Conservation (phyloP, 2,113 vertebrate genomes). For the Oryzias curvinotus region DNA sequence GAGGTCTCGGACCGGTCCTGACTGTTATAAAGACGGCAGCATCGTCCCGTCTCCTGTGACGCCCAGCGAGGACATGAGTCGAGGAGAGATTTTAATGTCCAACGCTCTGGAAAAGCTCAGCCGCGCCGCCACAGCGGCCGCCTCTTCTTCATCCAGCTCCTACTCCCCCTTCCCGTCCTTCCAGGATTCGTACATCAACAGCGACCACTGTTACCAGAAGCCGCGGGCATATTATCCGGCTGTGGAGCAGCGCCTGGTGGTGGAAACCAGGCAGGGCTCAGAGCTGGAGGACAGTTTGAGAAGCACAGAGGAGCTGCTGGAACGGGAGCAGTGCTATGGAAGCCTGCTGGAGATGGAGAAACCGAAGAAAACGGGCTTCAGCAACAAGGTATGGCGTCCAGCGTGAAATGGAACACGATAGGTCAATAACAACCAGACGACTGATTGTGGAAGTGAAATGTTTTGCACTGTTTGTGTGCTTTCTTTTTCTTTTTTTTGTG, state of each 20-base stretch:
- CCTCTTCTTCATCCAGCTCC: constrained; percentile 57
- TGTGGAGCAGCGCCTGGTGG: constrained; percentile 90
- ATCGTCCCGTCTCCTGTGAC: constrained; percentile 53
- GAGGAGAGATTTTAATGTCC: constrained; percentile 64
- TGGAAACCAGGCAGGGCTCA: constrained; percentile 86
- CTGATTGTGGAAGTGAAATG: not conserved
- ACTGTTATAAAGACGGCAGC: constrained; percentile 54
- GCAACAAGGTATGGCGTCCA: constrained; percentile 77
- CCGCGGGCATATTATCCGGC: constrained; percentile 92
- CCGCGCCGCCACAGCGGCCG: constrained; percentile 71
- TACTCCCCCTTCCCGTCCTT: constrained; percentile 74
- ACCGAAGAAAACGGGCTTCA: constrained; percentile 72
- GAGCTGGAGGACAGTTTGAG: constrained; percentile 86
- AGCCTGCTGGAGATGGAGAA: constrained; percentile 84
- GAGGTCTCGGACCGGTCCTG: constrained; percentile 72
- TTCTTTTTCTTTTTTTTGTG: no score
- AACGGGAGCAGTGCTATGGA: constrained; percentile 77
- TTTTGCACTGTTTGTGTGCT: no score
- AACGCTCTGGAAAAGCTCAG: constrained; percentile 78
- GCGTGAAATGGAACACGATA: not conserved
- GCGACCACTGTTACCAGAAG: constrained; percentile 98
- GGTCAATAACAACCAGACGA: not conserved
- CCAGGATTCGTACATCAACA: constrained; percentile 93
- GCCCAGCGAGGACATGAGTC: constrained; percentile 64
- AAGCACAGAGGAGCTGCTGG: constrained; percentile 83